A percentile compares a stretch with the other conserved stretches of the same genome.
Conservation (phyloP, 2,888 invertebrate genomes). For the Serripes groenlandicus region DNA sequence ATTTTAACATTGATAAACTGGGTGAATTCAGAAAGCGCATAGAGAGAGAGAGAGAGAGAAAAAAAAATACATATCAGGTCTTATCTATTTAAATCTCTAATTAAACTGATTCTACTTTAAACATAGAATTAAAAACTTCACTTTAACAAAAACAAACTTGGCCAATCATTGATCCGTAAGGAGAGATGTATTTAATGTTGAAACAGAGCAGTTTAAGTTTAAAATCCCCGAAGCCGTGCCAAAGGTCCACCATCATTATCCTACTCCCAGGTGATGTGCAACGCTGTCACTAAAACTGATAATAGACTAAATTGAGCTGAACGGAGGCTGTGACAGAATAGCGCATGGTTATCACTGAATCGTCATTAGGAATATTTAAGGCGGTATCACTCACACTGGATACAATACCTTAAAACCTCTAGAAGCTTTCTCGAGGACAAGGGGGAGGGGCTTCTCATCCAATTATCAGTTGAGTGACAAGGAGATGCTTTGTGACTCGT, state of each 20-base stretch:
- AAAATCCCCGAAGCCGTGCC: conserved; percentile 12
- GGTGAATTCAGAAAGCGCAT: conserved; percentile 5
- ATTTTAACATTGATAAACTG: neutral
- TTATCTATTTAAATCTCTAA: conserved; percentile 22
- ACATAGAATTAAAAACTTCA: neutral
- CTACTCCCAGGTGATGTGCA: conserved; percentile 27
- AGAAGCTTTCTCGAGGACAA: conserved; percentile 18
- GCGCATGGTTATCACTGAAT: conserved; percentile 14
- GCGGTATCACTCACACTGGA: conserved; percentile 12
- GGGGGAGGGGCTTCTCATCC: conserved; percentile 37
- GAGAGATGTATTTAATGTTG: neutral
- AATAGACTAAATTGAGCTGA: conserved; percentile 17
- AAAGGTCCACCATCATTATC: neutral
- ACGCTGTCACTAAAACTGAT: conserved; percentile 11
- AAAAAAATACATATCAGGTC: too few species aligned
- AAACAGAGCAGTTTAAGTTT: conserved; percentile 26
- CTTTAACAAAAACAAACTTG: conserved; percentile 16
- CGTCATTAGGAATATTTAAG: conserved; percentile 23
- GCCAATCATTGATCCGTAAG: conserved; percentile 20
- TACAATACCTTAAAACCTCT: conserved; percentile 28
- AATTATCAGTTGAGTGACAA: conserved; percentile 57
- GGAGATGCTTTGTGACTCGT: conserved; percentile 39
- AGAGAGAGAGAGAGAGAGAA: neutral
- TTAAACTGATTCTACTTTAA: conserved; percentile 20
- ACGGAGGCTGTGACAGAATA: conserved; percentile 17